These are phyloP conservation scores for Agelas oroides DNA, from an alignment of 37 sponge, comb jelly and placozoan species.

Conservation along the genomic window DNA sequence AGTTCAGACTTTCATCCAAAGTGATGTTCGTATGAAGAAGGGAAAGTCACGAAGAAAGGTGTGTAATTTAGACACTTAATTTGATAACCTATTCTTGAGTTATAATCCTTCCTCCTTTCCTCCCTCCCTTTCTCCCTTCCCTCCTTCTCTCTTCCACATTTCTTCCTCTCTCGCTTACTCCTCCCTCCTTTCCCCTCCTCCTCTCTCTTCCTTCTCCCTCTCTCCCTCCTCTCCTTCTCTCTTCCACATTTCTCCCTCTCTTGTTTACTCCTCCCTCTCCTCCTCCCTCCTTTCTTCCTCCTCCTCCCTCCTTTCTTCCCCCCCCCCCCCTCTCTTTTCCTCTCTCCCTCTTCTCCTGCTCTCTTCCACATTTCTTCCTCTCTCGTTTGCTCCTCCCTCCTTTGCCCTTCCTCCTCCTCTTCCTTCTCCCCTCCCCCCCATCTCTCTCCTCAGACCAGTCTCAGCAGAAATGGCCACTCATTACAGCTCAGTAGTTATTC, in stretches of 20 bases:
- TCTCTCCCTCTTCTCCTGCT: background rate
- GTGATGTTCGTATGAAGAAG: conserved; percentile 19
- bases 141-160: too few relatives aligned
- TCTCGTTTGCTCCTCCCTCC: too few relatives aligned
- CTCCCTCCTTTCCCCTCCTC: too few relatives aligned
- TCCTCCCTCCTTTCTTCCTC: conserved; percentile 2
- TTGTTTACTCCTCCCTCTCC: too few relatives aligned
- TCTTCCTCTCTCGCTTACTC: too few relatives aligned
- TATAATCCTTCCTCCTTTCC: too few relatives aligned
- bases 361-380: background rate
- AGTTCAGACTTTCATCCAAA: conserved; percentile 33
- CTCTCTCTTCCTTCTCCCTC: too few relatives aligned
- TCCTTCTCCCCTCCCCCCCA: conserved; percentile 8
- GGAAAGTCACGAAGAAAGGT: background rate
- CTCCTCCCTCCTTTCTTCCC: background rate
- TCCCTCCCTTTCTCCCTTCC: too few relatives aligned
- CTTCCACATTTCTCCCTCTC: too few relatives aligned
- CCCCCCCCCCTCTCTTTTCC: background rate
- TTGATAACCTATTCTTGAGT: too few relatives aligned
- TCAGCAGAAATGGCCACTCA: conserved; percentile 55
- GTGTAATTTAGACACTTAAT: too few relatives aligned
- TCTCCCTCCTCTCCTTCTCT: conserved; percentile 10
- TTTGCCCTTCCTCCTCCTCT: too few relatives aligned
- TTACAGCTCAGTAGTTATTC: conserved; percentile 61
- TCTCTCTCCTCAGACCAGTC: conserved; percentile 7